These are phyloP conservation scores for Globodera rostochiensis DNA, from an alignment of 1,140 invertebrate genomes.

Conservation along the genomic window DNA sequence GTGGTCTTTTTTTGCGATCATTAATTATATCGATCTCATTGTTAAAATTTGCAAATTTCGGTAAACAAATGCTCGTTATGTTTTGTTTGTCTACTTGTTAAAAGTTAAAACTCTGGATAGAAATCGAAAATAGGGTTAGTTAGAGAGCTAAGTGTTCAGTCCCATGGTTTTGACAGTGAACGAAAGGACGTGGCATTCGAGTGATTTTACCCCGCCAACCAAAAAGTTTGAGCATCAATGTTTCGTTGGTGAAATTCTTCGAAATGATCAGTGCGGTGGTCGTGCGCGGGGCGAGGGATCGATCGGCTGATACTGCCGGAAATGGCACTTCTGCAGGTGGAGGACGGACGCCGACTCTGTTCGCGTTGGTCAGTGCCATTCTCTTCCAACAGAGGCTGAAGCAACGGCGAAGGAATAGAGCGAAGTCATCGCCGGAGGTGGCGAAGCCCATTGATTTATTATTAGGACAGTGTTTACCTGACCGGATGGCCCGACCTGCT, in stretches of 20 bases:
- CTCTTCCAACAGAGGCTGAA: constrained; percentile 21
- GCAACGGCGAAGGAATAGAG: not conserved
- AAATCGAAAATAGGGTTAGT: not conserved
- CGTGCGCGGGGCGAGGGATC: not conserved
- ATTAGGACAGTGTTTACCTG: too few relatives aligned
- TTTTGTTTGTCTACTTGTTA: not conserved
- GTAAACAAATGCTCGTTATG: not conserved
- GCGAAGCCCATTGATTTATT: too few relatives aligned
- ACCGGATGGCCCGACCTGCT: too few relatives aligned
- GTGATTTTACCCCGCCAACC: too few relatives aligned
- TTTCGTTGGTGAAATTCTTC: not conserved
- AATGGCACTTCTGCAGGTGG: not conserved
- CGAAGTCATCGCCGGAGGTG: not conserved
- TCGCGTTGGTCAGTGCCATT: constrained; percentile 17
- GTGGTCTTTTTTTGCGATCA: not conserved
- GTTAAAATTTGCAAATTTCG: not conserved
- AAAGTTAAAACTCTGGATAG: not conserved
- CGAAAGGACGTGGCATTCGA: too few relatives aligned
- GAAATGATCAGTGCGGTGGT: constrained; percentile 1
- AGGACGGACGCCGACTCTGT: not conserved
- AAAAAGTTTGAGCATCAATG: too few relatives aligned
- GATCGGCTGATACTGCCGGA: not conserved
- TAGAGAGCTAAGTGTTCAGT: not conserved
- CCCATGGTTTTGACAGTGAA: too few relatives aligned
- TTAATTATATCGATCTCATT: not conserved